Percentiles rank a stretch among this genome's conserved stretches.
These are phyloP conservation scores for Antheraea pernyi DNA, from an alignment of 1,140 invertebrate species.

Conservation along the genomic window DNA sequence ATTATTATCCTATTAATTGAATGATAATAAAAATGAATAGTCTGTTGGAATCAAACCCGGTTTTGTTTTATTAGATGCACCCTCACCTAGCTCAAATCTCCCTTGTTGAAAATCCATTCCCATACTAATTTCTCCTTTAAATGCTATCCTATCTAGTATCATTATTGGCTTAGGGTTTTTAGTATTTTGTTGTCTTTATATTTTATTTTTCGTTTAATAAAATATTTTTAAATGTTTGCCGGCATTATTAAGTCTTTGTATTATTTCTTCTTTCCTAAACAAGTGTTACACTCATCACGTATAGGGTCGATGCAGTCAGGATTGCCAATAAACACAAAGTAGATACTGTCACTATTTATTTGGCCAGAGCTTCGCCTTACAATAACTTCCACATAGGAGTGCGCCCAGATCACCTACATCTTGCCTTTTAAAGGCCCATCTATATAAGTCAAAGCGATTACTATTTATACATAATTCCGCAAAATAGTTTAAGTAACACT, in stretches of 20 bases:
- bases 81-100: background rate
- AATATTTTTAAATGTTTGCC: constrained; percentile 17
- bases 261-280: background rate
- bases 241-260: background rate
- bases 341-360: no score
- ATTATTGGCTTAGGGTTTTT: constrained; percentile 13
- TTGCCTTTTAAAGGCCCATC: no score
- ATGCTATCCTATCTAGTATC: constrained; percentile 14
- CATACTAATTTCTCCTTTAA: constrained; percentile 10
- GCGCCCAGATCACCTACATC: no score
- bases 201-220: constrained; percentile 33
- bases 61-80: constrained; percentile 43
- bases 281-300: no score
- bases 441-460: no score
- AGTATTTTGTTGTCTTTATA: constrained; percentile 23
- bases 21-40: constrained; percentile 74
- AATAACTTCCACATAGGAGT: no score
- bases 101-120: constrained; percentile 12
- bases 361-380: no score
- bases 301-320: no score
- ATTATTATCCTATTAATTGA: constrained; percentile 59
- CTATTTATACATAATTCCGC: no score
- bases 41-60: constrained; percentile 59
- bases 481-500: no score
- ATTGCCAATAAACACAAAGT: no score